phyloP scores from a whole-genome alignment of 2,113 vertebrate species.

The Athene noctua region DNA sequence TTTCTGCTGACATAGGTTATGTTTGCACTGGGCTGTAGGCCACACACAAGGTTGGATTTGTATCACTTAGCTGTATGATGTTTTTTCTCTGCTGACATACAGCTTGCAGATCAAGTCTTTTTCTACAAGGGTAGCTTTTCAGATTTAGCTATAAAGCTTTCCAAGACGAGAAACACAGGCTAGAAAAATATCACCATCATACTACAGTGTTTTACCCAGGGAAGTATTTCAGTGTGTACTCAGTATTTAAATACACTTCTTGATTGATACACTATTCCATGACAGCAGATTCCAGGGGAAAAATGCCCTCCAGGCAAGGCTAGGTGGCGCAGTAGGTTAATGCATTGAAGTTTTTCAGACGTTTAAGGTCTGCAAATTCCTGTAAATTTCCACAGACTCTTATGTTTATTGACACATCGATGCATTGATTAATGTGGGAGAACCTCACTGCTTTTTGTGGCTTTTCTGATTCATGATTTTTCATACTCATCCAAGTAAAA shows the following conservation, averaged over 20 bases:
- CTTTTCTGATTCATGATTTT: neutral
- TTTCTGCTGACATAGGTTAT: neutral
- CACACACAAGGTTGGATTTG: neutral
- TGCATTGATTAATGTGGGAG: neutral
- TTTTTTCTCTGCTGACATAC: rapidly evolving
- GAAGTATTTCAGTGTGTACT: neutral
- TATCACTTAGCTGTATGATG: neutral
- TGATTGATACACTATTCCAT: rapidly evolving
- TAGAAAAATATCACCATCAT: neutral
- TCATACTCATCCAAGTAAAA: neutral
- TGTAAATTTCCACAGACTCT: constrained; percentile 36
- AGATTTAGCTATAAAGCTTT: neutral
- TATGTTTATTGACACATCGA: constrained; percentile 9
- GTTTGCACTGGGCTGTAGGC: neutral
- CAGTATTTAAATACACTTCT: neutral
- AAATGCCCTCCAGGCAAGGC: neutral
- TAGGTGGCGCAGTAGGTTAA: constrained; percentile 56
- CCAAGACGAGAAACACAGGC: neutral
- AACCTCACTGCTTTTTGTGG: neutral
- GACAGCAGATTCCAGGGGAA: neutral
- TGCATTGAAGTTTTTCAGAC: neutral
- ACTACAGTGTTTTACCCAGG: neutral
- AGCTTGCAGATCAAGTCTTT: neutral
- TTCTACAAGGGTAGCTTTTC: neutral
- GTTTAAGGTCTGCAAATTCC: neutral